A percentile compares a stretch with the other conserved stretches of the same genome.
Evolutionary conservation across 2,113 vertebrate species (phyloP).

Genomic region (Cnemophilus loriae): DNA sequence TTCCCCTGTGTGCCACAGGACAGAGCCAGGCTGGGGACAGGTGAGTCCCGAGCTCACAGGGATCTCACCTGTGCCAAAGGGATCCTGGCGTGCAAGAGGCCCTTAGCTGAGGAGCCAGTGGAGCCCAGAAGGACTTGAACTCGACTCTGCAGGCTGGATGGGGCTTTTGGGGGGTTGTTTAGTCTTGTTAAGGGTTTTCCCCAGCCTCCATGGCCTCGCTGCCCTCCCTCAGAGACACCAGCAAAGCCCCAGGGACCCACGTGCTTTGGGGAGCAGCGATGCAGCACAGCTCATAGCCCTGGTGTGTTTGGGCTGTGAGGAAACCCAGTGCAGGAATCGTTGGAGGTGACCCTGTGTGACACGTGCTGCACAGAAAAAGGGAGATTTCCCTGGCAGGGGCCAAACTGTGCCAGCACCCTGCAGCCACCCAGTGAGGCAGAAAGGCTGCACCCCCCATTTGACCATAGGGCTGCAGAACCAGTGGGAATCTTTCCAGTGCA

Average conservation of each 20-base stretch:
- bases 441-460: background rate
- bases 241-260: background rate
- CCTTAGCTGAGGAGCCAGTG: background rate
- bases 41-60: accelerated
- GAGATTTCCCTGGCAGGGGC: background rate
- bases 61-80: accelerated
- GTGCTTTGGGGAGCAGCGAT: background rate
- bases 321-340: accelerated
- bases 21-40: background rate
- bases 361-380: accelerated
- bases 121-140: accelerated
- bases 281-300: background rate
- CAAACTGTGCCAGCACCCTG: background rate
- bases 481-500: background rate
- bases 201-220: background rate
- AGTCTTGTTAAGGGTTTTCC: background rate
- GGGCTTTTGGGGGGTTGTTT: background rate
- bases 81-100: background rate
- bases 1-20: background rate
- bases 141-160: background rate
- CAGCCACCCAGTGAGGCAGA: background rate
- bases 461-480: background rate
- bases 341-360: background rate
- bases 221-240: background rate
- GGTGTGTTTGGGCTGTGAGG: background rate